Base-by-base conservation (phyloP, 2,888 invertebrate species). In the Gari tellinella region DNA sequence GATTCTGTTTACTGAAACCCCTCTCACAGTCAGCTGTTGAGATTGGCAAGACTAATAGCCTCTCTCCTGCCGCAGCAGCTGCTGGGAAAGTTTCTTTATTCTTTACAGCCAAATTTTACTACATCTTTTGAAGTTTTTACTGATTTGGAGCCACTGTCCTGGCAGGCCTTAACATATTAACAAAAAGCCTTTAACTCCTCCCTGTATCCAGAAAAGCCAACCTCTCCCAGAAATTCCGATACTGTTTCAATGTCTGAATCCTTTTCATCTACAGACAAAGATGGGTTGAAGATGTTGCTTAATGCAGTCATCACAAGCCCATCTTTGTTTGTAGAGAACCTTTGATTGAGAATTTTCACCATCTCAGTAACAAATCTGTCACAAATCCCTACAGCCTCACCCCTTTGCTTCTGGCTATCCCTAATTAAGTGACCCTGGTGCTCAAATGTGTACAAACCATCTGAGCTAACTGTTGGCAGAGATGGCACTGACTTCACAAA, bases 251-350 rank as follows among this genome's bases (percentile, higher is more conserved):
- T 43, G n/a, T 17, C n/a, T 8, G 43, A 43, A 4, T 43, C n/a
- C n/a, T 43, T 31, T 31, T 31, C 31, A 31, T 31, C 31, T 31
- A n/a, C n/a, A 31, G 31, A 5, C 19, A 43, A 14, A 43, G n/a
- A 15, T 8, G 43, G 19, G 43, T 14, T 43, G 19, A 43, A 43
- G 43, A 43, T 17, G 43, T 43, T 43, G 43, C 43, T 43, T 14
- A 43, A 14, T 17, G 43, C 43, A 43, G 43, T 43, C 43, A 43
- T 17, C 14, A 19, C 19, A 19, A 19, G n/a, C n/a, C 43, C 19
- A 45, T 73, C 64, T 10, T 55, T 53, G 31, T 64, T 43, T 17
- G 64, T 61, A 1, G 65, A 64, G 41, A 74, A 68, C 40, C 68
- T 64, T n/a, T 41, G 49, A 51, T 52, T 63, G 0, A 70, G 26